These are phyloP conservation scores for Xyliphius kryptos DNA, from an alignment of 2,113 vertebrate species.

Conservation along the genomic window DNA sequence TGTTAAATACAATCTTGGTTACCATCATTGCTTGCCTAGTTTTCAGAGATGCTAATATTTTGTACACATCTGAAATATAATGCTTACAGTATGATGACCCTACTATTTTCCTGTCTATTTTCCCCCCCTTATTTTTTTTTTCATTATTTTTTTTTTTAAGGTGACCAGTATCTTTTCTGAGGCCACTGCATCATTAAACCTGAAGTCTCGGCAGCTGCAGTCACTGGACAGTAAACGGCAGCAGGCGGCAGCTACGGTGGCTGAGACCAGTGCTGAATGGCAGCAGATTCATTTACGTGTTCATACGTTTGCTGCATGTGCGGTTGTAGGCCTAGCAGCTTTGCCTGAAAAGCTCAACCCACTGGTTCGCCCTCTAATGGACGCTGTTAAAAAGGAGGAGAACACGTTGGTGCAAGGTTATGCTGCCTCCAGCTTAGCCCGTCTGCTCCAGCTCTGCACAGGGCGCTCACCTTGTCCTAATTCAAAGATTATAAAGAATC, in stretches of 20 bases:
- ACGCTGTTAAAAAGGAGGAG: slow-evolving; percentile 87
- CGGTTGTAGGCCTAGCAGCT: slow-evolving; percentile 83
- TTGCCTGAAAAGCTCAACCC: slow-evolving; percentile 97
- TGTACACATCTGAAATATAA: too few species aligned
- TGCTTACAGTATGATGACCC: too few species aligned
- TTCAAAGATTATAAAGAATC: slow-evolving; percentile 92
- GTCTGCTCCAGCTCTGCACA: slow-evolving; percentile 85
- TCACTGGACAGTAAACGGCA: slow-evolving; percentile 85
- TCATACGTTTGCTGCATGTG: slow-evolving; percentile 89
- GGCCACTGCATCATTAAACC: slow-evolving; percentile 68
- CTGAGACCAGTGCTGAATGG: slow-evolving; percentile 90
- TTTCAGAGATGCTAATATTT: too few species aligned
- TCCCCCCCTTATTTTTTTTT: too few species aligned
- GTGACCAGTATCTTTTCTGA: slow-evolving; percentile 87
- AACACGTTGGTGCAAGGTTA: slow-evolving; percentile 88
- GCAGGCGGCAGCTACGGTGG: slow-evolving; percentile 85
- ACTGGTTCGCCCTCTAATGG: slow-evolving; percentile 93
- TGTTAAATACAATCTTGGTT: too few species aligned
- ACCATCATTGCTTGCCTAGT: too few species aligned
- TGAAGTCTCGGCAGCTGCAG: slow-evolving; percentile 74
- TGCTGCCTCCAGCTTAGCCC: slow-evolving; percentile 82
- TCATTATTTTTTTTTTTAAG: too few species aligned
- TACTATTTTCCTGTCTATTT: too few species aligned
- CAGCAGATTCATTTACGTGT: slow-evolving; percentile 90
- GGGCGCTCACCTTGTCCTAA: slow-evolving; percentile 85